Evolutionary conservation across 2,797 vertebrate genomes (phyloP).

Genomic region (Xenops minutus): DNA sequence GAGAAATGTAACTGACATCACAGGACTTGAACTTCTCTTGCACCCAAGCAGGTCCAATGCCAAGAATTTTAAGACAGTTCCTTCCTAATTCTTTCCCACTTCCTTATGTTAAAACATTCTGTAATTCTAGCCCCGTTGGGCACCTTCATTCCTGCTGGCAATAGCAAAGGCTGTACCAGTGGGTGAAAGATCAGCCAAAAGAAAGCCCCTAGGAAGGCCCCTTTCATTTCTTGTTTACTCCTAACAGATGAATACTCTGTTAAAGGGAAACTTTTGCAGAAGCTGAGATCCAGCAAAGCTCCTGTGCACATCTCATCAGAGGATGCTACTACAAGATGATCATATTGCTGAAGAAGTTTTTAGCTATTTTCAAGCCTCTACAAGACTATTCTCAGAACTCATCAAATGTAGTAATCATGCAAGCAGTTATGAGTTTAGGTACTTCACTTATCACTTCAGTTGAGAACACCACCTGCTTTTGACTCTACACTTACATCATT

Average conservation of each 20-base stretch:
- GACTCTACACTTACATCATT: neutral
- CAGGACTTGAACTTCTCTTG: neutral
- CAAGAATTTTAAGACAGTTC: neutral
- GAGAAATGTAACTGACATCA: neutral
- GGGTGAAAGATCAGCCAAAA: neutral
- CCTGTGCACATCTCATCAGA: neutral
- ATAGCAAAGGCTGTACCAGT: neutral
- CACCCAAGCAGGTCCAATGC: neutral
- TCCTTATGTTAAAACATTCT: neutral
- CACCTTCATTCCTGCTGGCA: neutral
- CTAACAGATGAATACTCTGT: neutral
- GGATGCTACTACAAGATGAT: neutral
- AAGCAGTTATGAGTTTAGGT: neutral
- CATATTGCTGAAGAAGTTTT: neutral
- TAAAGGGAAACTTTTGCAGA: neutral
- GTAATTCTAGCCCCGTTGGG: neutral
- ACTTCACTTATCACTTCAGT: neutral
- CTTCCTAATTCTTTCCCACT: neutral
- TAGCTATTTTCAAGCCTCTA: neutral
- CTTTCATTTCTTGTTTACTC: neutral
- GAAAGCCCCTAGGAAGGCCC: neutral
- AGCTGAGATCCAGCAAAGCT: neutral
- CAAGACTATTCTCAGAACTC: neutral
- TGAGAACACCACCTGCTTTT: constrained; percentile 14
- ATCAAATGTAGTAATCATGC: neutral